These are phyloP conservation scores for Dendroctonus ponderosae DNA, from an alignment of 1,140 invertebrate genomes.

Conservation along the genomic window DNA sequence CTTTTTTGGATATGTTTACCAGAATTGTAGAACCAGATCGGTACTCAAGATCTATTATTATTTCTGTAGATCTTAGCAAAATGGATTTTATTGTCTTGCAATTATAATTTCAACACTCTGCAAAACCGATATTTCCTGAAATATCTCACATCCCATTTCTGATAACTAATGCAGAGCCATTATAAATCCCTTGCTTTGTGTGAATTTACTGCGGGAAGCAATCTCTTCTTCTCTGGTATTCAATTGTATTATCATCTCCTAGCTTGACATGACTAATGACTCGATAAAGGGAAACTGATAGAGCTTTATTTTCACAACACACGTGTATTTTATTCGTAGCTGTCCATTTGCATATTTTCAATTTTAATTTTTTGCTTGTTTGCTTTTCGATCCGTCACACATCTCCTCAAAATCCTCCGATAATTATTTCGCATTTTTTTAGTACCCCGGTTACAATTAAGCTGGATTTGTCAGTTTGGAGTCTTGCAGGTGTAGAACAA, in stretches of 20 bases:
- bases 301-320: conserved; percentile 1
- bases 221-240: conserved; percentile 26
- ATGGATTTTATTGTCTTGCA: conserved; percentile 9
- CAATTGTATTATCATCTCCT: conserved; percentile 26
- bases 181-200: conserved; percentile 31
- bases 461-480: no score
- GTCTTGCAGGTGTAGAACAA: no score
- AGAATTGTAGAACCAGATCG: no score
- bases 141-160: conserved; percentile 15
- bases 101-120: conserved; percentile 12
- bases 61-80: not conserved
- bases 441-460: no score
- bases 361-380: no score
- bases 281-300: conserved; percentile 12
- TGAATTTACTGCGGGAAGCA: conserved; percentile 34
- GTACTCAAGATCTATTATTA: no score
- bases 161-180: conserved; percentile 27
- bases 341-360: not conserved
- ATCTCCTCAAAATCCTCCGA: no score
- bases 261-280: conserved; percentile 26
- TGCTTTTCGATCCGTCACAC: no score
- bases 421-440: no score
- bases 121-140: conserved; percentile 18
- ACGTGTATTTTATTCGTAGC: conserved; percentile 13
- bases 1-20: no score